These are phyloP conservation scores for Trissolcus basalis DNA, from an alignment of 1,140 invertebrate species.

Conservation along the genomic window DNA sequence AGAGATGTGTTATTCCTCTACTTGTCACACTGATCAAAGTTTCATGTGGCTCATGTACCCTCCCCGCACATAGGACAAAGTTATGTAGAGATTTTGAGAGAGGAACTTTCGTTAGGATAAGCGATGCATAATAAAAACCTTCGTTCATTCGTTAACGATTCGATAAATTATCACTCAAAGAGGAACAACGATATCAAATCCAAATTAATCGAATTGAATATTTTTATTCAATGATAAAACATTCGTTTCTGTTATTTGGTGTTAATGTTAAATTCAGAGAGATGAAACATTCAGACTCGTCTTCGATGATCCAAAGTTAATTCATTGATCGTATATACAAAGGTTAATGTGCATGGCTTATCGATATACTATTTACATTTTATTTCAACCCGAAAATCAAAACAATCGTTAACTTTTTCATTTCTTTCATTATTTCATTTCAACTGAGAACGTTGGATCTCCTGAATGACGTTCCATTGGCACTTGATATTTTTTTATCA, in stretches of 20 bases:
- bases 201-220: no score
- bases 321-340: conserved; percentile 13
- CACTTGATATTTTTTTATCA: conserved; percentile 48
- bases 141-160: conserved; percentile 34
- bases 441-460: conserved; percentile 43
- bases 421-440: conserved; percentile 16
- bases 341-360: conserved; percentile 55
- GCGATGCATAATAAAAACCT: conserved; percentile 52
- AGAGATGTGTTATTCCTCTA: conserved; percentile 50
- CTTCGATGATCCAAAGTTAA: no score
- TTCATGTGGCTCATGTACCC: conserved; percentile 69
- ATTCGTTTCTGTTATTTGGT: conserved; percentile 27
- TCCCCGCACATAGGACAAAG: conserved; percentile 73
- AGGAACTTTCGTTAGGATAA: conserved; percentile 59
- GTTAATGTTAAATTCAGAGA: conserved; percentile 38
- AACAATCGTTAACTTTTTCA: no score
- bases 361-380: conserved; percentile 47
- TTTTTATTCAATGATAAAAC: no score
- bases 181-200: background rate
- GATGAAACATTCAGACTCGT: conserved; percentile 10
- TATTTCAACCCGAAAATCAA: background rate
- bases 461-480: conserved; percentile 54
- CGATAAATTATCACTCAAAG: background rate
- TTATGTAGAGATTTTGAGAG: conserved; percentile 50
- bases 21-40: conserved; percentile 56